phyloP scores from a whole-genome alignment of 2,888 invertebrate species.

The Liposcelis brunnea region DNA sequence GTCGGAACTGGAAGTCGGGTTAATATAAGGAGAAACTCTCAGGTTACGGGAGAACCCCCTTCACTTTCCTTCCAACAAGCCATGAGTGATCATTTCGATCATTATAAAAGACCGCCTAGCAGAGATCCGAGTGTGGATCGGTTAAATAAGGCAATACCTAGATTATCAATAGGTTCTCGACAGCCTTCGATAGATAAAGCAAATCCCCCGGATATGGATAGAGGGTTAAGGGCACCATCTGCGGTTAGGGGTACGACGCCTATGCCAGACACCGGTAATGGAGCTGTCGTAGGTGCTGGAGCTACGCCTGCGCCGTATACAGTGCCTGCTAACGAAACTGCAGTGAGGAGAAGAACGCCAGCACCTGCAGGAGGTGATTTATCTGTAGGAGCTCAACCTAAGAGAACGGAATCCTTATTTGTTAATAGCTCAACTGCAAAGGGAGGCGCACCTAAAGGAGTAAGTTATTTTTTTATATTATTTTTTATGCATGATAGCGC shows the following conservation, averaged over 20 bases:
- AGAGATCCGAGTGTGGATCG: conserved; percentile 73
- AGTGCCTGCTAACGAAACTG: conserved; percentile 16
- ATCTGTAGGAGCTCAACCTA: conserved; percentile 47
- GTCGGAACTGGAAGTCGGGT: conserved; percentile 19
- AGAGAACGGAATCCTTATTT: conserved; percentile 79
- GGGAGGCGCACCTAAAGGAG: conserved; percentile 16
- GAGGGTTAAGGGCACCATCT: conserved; percentile 21
- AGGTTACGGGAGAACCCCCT: conserved; percentile 30
- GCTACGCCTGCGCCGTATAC: conserved; percentile 13
- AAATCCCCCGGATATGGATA: conserved; percentile 21
- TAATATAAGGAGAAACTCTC: conserved; percentile 33
- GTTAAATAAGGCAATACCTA: conserved; percentile 50
- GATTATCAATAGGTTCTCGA: conserved; percentile 44
- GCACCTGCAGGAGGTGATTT: conserved; percentile 30
- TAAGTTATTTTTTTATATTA: conserved; percentile 8
- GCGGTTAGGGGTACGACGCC: conserved; percentile 36
- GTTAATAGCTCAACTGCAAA: conserved; percentile 35
- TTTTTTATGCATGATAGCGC: too few relatives aligned
- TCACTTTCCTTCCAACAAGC: conserved; percentile 30
- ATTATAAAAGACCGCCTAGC: conserved; percentile 82
- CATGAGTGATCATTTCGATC: conserved; percentile 82
- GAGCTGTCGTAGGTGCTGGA: conserved; percentile 42
- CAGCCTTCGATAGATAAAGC: conserved; percentile 62
- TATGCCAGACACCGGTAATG: conserved; percentile 37
- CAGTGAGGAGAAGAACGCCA: conserved; percentile 25